Evolutionary conservation across 2,113 vertebrate genomes (phyloP), one percentile per base, ranked within the genome.

Genomic region (Dascyllus trimaculatus): DNA sequence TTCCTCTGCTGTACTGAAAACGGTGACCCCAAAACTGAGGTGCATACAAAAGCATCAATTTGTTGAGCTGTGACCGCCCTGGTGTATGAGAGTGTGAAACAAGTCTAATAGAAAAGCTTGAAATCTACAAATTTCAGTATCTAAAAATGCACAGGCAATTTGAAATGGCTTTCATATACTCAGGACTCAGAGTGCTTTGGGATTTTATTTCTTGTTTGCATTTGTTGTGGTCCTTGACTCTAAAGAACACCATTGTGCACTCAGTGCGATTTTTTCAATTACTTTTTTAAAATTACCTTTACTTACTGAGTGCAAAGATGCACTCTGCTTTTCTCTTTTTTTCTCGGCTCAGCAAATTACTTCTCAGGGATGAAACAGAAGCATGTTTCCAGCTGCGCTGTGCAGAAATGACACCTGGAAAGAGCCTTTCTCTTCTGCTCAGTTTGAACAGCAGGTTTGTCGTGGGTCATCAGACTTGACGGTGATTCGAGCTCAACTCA

Each of bases 391-490:
- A 81, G 72, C 29, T 68, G 46, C 56, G 48, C 38, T 1, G 38
- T 5, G 15, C 8, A 65, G 40, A 53, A 40, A 43, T 9, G 75
- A 71, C 80, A 73, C 51, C 52, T 26, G 24, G 15, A 59, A 22
- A 45, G 6, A 22, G 53, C 49, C 18, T 65, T 26, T 49, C 32
- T 35, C 22, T 35, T 78, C 51, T 14, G 14, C 10, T 6, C 1
- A 15, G 77, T 5, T 2, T 46, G 24, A 80, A 63, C 58, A 76
- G 75, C 71, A 71, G 69, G 60, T 29, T 66, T 80, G 62, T 48
- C 48, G 8, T 2, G 60, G 67, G 61, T 59, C 73, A 45, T 51
- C 61, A 26, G 64, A 32, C 73, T n/a, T 4, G 21, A 53, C 24
- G 19, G 24, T 17, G 51, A 32, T 17, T 7, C 5, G 5, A 53